Conservation (phyloP, 2,888 invertebrate genomes). For the Carabus problematicus region DNA sequence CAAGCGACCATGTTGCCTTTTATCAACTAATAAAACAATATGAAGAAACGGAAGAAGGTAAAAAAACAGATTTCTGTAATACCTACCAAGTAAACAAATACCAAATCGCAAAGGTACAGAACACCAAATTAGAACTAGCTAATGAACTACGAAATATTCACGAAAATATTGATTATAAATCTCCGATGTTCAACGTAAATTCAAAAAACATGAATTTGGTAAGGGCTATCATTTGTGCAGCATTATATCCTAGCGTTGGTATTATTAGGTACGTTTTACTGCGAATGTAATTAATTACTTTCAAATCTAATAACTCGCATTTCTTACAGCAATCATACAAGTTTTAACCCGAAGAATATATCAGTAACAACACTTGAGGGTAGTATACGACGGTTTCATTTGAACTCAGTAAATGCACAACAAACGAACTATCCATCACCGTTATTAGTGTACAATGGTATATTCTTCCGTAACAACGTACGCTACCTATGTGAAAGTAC, state of each 20-base stretch:
- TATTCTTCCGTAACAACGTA: too few relatives aligned
- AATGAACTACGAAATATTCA: too few relatives aligned
- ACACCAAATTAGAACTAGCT: too few relatives aligned
- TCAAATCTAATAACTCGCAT: not conserved
- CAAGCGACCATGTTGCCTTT: too few relatives aligned
- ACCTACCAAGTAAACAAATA: too few relatives aligned
- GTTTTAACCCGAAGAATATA: slow-evolving; percentile 3
- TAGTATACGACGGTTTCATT: not conserved
- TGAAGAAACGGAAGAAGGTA: too few relatives aligned
- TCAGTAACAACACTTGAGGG: slow-evolving; percentile 8
- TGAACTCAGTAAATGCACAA: slow-evolving; percentile 11
- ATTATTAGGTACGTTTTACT: slow-evolving; percentile 12
- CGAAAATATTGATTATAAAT: slow-evolving; percentile 58
- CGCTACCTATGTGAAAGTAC: too few relatives aligned
- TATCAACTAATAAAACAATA: too few relatives aligned
- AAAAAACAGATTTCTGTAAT: too few relatives aligned
- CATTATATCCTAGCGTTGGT: slow-evolving; percentile 18
- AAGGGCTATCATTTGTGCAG: not conserved
- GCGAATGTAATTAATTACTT: not conserved
- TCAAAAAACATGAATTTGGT: slow-evolving; percentile 14
- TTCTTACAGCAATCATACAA: slow-evolving; percentile 14
- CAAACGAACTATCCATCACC: not conserved
- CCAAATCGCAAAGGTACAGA: too few relatives aligned
- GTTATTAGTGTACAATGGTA: not conserved
- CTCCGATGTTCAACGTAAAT: slow-evolving; percentile 7